These are phyloP conservation scores for Agonopterix alstromeriana DNA, from an alignment of 2,888 invertebrate genomes.

Conservation along the genomic window DNA sequence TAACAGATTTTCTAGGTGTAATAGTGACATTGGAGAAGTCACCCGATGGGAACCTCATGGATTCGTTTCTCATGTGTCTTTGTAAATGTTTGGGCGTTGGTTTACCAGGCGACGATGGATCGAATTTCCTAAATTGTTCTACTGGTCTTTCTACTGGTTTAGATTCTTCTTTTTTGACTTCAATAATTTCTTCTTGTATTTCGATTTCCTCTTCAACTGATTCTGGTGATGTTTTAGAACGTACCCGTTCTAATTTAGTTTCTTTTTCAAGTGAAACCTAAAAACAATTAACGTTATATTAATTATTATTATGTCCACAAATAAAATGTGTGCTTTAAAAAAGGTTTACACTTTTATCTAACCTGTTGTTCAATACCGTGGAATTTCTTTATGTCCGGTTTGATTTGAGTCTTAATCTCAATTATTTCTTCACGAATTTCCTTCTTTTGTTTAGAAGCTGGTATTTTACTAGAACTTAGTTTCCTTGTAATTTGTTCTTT, in stretches of 20 bases:
- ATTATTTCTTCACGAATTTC: constrained; percentile 85
- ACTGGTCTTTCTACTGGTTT: constrained; percentile 47
- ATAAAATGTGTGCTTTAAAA: neutral
- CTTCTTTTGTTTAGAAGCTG: constrained; percentile 83
- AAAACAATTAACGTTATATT: neutral
- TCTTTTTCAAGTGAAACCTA: constrained; percentile 37
- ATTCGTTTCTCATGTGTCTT: constrained; percentile 72
- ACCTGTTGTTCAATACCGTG: constrained; percentile 68
- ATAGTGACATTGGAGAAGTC: constrained; percentile 73
- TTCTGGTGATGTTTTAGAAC: constrained; percentile 61
- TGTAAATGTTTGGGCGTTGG: constrained; percentile 73
- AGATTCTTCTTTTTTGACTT: constrained; percentile 44
- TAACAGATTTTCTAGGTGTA: constrained; percentile 58
- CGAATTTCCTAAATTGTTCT: constrained; percentile 64
- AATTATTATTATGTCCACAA: neutral
- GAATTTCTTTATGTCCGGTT: constrained; percentile 71
- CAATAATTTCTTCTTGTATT: constrained; percentile 29
- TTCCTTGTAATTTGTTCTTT: constrained; percentile 86
- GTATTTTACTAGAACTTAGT: constrained; percentile 82
- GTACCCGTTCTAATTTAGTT: constrained; percentile 52
- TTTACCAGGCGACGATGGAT: constrained; percentile 64
- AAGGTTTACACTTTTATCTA: constrained; percentile 16
- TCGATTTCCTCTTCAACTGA: constrained; percentile 46
- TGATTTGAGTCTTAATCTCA: constrained; percentile 82
- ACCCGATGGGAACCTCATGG: constrained; percentile 72